A percentile compares a stretch with the other conserved stretches of the same genome.
Evolutionary conservation across 2,113 vertebrate genomes (phyloP).

Genomic region (Sylvietta virens): DNA sequence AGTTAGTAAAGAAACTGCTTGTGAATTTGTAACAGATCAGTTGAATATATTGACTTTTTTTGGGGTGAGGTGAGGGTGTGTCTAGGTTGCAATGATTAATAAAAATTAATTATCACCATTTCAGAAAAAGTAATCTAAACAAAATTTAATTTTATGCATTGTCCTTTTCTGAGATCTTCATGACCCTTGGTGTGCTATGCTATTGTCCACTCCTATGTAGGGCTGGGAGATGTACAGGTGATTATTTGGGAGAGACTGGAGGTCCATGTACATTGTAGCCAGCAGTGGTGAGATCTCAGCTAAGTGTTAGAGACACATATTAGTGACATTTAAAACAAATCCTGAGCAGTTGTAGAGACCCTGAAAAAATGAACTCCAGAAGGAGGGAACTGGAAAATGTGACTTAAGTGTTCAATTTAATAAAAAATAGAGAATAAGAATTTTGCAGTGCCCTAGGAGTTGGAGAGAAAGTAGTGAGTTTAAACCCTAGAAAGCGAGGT

Average conservation of each 20-base stretch:
- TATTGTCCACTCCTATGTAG: background rate
- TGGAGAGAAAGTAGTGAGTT: background rate
- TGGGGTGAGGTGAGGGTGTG: background rate
- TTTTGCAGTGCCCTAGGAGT: background rate
- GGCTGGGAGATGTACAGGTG: background rate
- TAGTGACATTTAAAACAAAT: background rate
- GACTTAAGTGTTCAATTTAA: background rate
- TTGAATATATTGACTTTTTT: background rate
- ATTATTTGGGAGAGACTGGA: background rate
- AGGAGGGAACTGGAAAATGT: background rate
- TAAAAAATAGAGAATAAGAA: background rate
- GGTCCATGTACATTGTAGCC: background rate
- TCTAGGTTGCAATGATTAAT: background rate
- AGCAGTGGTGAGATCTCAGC: background rate
- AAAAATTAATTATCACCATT: background rate
- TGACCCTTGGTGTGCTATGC: background rate
- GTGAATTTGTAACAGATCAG: background rate
- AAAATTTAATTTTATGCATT: background rate
- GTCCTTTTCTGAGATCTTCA: background rate
- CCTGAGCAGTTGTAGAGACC: background rate
- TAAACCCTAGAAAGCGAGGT: background rate
- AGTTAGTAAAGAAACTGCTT: background rate
- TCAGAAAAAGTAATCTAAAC: background rate
- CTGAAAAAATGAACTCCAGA: background rate
- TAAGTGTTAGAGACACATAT: background rate